phyloP scores from a whole-genome alignment of 2,888 invertebrate genomes.

The Stomorhina lunata region DNA sequence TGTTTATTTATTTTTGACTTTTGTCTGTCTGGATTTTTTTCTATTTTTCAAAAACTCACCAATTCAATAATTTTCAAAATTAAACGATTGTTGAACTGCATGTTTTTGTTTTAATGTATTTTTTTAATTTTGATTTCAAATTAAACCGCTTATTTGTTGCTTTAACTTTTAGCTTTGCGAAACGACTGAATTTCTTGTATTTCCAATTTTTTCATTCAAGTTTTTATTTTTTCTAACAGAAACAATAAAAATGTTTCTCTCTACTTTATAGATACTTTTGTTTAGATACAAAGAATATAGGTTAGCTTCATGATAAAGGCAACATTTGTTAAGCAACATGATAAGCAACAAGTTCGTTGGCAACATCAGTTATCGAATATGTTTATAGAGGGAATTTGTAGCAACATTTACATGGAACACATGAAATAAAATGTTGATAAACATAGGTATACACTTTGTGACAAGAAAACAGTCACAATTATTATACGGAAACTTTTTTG shows the following conservation, averaged over 20 bases:
- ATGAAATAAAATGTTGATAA: not conserved
- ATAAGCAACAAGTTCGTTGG: not conserved
- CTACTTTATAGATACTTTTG: not conserved
- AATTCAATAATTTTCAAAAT: conserved; percentile 78
- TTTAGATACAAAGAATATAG: not conserved
- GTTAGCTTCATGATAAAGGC: not conserved
- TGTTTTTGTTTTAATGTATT: conserved; percentile 55
- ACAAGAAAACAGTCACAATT: not conserved
- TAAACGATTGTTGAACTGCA: conserved; percentile 78
- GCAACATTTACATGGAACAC: not conserved
- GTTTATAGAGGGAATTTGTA: not conserved
- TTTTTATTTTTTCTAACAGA: not conserved
- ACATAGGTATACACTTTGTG: not conserved
- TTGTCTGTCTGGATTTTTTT: not conserved
- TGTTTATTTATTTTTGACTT: not conserved
- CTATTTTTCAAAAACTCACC: conserved; percentile 71
- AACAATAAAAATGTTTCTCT: not conserved
- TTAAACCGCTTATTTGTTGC: conserved; percentile 14
- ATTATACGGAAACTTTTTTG: too few species aligned
- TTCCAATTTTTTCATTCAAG: not conserved
- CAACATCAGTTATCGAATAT: not conserved
- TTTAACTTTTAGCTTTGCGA: conserved; percentile 6
- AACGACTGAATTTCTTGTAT: conserved; percentile 50
- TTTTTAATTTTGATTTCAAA: conserved; percentile 27
- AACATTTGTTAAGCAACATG: not conserved